Percentiles rank a stretch among this genome's conserved stretches.
phyloP scores from a whole-genome alignment of 1,140 invertebrate species.

The Diabrotica virgifera region DNA sequence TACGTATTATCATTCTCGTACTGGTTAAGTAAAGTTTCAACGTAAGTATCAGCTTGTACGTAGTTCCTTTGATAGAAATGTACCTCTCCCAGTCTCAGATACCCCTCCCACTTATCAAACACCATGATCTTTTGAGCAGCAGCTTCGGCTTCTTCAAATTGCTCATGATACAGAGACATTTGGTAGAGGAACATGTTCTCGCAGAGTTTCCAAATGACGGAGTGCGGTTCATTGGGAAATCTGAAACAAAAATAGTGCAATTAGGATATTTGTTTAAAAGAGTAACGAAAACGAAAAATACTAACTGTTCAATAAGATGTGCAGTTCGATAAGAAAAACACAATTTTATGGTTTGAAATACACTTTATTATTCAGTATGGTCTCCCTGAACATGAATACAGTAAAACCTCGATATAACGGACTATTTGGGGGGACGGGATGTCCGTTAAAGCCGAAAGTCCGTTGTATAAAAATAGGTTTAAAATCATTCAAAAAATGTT shows the following conservation, averaged over 20 bases:
- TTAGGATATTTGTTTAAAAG: not conserved
- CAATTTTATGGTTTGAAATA: no score
- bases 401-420: no score
- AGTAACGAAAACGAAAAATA: not conserved
- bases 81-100: constrained; percentile 63
- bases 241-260: constrained; percentile 23
- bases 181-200: constrained; percentile 63
- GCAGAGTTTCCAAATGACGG: constrained; percentile 65
- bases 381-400: no score
- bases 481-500: no score
- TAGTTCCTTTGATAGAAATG: constrained; percentile 67
- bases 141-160: constrained; percentile 73
- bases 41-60: constrained; percentile 56
- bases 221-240: constrained; percentile 61
- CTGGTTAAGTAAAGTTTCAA: constrained; percentile 53
- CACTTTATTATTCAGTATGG: no score
- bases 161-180: constrained; percentile 61
- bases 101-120: constrained; percentile 67
- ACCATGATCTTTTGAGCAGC: constrained; percentile 70
- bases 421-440: no score
- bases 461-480: no score
- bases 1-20: constrained; percentile 23
- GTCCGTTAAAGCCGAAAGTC: no score
- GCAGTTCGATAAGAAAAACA: no score
- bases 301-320: no score